Evolutionary conservation across 2,113 vertebrate species (phyloP).

Genomic region (Cercopithecus mona): DNA sequence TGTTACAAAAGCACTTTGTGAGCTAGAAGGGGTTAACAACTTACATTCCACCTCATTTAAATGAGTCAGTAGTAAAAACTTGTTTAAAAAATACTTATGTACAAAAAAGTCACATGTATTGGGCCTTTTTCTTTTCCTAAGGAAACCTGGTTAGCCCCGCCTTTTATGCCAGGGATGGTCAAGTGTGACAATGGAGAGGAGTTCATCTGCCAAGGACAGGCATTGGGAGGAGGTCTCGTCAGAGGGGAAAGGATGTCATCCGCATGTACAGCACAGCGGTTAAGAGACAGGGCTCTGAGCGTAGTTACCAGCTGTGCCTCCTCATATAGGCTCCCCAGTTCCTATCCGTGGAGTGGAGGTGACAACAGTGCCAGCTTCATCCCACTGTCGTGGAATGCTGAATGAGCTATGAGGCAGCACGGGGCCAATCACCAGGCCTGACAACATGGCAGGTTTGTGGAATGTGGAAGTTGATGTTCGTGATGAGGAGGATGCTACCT

Average conservation of each 20-base stretch:
- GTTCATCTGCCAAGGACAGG: background rate
- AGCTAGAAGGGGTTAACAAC: background rate
- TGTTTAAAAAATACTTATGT: background rate
- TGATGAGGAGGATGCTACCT: background rate
- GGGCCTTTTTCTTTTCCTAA: background rate
- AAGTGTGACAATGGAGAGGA: background rate
- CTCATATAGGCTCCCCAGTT: background rate
- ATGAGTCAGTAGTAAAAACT: background rate
- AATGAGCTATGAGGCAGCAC: background rate
- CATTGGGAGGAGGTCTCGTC: background rate
- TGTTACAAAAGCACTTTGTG: background rate
- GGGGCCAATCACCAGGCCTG: background rate
- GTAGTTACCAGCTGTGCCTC: background rate
- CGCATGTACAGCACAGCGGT: background rate
- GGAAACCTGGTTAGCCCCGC: background rate
- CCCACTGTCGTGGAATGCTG: rapidly evolving
- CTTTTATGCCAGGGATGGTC: background rate
- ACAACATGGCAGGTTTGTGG: rapidly evolving
- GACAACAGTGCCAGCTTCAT: background rate
- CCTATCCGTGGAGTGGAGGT: background rate
- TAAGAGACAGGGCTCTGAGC: background rate
- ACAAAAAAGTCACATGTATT: background rate
- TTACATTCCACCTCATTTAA: background rate
- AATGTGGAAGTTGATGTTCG: background rate
- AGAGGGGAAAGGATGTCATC: background rate